These are phyloP conservation scores for Macropis europaea DNA, from an alignment of 2,888 invertebrate genomes.

Conservation along the genomic window DNA sequence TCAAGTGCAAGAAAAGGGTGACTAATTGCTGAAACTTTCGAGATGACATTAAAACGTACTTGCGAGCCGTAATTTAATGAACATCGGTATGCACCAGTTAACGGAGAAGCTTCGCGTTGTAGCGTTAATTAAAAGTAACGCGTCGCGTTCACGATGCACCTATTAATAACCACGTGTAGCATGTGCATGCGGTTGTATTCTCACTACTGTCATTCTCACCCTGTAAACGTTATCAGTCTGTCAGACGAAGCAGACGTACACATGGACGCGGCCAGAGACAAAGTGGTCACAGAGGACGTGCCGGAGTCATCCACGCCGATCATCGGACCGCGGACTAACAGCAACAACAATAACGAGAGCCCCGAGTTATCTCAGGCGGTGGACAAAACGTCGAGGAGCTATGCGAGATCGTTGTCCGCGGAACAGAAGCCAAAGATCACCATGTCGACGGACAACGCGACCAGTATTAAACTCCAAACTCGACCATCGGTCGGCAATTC, in stretches of 20 bases:
- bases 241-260: conserved; percentile 31
- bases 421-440: background rate
- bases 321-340: background rate
- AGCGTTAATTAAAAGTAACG: conserved; percentile 43
- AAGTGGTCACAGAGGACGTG: conserved; percentile 34
- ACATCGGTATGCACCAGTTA: background rate
- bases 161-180: conserved; percentile 49
- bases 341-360: background rate
- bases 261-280: conserved; percentile 55
- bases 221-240: conserved; percentile 34
- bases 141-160: conserved; percentile 23
- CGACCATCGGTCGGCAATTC: background rate
- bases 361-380: background rate
- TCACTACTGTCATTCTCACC: conserved; percentile 32
- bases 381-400: background rate
- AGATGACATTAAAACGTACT: background rate
- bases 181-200: conserved; percentile 1
- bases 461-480: background rate
- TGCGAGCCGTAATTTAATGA: conserved; percentile 6
- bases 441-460: background rate
- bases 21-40: no score
- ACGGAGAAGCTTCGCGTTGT: conserved; percentile 3
- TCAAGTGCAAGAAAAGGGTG: no score
- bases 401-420: background rate
- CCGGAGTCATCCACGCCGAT: conserved; percentile 15